Evolutionary conservation across 2,888 invertebrate genomes (phyloP).

Genomic region (Pocota personata): DNA sequence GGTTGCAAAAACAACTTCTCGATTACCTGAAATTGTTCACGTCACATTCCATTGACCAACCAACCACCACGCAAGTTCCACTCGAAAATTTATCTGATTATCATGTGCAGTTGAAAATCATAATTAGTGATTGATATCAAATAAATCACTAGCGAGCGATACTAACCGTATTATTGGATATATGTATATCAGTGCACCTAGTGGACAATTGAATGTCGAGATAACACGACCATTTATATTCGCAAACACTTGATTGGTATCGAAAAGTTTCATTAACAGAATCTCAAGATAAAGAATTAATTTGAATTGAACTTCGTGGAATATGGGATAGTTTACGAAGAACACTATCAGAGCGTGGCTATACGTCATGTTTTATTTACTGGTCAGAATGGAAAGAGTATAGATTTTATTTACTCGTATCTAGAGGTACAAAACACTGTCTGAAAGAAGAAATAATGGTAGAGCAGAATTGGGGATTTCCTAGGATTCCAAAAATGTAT

Average conservation of each 20-base stretch:
- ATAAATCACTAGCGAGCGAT: neutral
- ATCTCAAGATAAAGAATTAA: neutral
- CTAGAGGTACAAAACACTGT: neutral
- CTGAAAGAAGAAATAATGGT: too few relatives aligned
- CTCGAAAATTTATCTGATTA: neutral
- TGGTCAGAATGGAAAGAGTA: too few relatives aligned
- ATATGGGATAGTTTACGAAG: neutral
- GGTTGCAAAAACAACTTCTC: neutral
- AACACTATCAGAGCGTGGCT: neutral
- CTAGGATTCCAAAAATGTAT: too few relatives aligned
- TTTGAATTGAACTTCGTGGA: neutral
- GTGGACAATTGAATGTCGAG: neutral
- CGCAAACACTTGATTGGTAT: slow-evolving; percentile 5
- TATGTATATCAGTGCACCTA: neutral
- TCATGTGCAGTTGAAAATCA: neutral
- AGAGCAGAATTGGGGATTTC: too few relatives aligned
- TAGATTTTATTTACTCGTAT: too few relatives aligned
- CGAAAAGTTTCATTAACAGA: neutral
- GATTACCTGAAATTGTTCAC: neutral
- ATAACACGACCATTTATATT: neutral
- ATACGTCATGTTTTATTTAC: neutral
- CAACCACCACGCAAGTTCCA: neutral
- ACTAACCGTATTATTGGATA: neutral
- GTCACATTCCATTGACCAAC: neutral
- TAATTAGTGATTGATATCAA: too few relatives aligned